A percentile compares a stretch with the other conserved stretches of the same genome.
Evolutionary conservation across 1,140 invertebrate species (phyloP).

Genomic region (Aricia agestis): DNA sequence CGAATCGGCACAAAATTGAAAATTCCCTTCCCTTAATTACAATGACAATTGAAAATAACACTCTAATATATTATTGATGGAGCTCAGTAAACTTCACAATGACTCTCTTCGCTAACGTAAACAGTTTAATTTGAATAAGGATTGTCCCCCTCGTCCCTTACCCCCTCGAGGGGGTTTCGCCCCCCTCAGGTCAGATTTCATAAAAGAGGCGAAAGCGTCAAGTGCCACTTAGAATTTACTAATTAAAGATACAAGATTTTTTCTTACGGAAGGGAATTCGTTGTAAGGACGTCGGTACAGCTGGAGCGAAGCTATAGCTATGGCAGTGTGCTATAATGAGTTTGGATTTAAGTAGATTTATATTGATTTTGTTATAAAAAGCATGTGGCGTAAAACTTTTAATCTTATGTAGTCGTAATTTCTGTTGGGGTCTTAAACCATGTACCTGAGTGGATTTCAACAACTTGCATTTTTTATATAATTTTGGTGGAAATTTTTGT

Average conservation of each 20-base stretch:
- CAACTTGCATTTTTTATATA: too few species aligned
- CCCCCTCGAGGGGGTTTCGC: background rate
- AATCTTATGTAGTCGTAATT: too few species aligned
- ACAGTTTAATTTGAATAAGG: conserved; percentile 10
- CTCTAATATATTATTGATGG: background rate
- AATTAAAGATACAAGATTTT: conserved; percentile 21
- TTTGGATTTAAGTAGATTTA: too few species aligned
- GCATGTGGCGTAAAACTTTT: too few species aligned
- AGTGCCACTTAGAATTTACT: conserved; percentile 21
- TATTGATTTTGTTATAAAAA: too few species aligned
- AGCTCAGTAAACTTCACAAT: background rate
- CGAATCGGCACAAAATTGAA: background rate
- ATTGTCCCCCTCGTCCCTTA: background rate
- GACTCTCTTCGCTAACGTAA: background rate
- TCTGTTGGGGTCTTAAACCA: too few species aligned
- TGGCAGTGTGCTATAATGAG: too few species aligned
- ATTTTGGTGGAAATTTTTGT: too few species aligned
- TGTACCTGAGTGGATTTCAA: too few species aligned
- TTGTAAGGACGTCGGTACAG: background rate
- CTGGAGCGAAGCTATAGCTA: conserved; percentile 3
- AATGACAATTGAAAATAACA: background rate
- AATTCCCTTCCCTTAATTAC: background rate
- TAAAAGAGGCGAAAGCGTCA: conserved; percentile 10
- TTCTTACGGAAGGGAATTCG: conserved; percentile 1
- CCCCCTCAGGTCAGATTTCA: conserved; percentile 18